A percentile compares a stretch with the other conserved stretches of the same genome.
These are phyloP conservation scores for Nipponia nippon DNA, from an alignment of 2,113 vertebrate species.

Conservation along the genomic window DNA sequence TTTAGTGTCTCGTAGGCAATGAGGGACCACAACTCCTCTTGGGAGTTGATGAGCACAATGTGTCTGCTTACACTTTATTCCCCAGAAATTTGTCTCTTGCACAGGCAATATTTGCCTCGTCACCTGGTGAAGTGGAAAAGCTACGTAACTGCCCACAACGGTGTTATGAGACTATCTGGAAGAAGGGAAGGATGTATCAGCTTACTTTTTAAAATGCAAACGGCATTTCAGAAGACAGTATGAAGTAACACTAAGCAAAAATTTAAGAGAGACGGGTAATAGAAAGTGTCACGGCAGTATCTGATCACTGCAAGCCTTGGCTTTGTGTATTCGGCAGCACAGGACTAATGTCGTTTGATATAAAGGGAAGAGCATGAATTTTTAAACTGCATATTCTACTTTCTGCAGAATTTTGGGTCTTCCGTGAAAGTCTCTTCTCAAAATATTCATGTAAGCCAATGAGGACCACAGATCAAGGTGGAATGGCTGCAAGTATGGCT, in stretches of 20 bases:
- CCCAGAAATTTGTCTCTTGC: not conserved
- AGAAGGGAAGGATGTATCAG: not conserved
- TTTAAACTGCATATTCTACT: not conserved
- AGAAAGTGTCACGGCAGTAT: fast-evolving
- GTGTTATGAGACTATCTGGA: not conserved
- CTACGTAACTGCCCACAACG: not conserved
- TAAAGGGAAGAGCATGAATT: not conserved
- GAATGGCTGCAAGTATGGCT: not conserved
- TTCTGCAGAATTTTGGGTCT: not conserved
- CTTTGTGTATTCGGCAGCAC: not conserved
- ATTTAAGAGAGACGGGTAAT: not conserved
- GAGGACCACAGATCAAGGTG: not conserved
- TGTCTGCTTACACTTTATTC: not conserved
- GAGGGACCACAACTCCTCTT: not conserved
- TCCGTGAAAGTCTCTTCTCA: not conserved
- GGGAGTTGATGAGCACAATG: not conserved
- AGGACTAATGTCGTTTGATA: not conserved
- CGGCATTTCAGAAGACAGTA: not conserved
- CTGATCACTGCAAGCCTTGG: not conserved
- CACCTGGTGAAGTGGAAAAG: not conserved
- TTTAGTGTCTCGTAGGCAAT: not conserved
- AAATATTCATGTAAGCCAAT: not conserved
- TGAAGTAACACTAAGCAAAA: not conserved
- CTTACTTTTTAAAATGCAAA: slow-evolving; percentile 15
- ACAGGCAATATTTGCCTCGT: not conserved